phyloP scores from a whole-genome alignment of 2,888 invertebrate species.

The Drosophila seclusa region DNA sequence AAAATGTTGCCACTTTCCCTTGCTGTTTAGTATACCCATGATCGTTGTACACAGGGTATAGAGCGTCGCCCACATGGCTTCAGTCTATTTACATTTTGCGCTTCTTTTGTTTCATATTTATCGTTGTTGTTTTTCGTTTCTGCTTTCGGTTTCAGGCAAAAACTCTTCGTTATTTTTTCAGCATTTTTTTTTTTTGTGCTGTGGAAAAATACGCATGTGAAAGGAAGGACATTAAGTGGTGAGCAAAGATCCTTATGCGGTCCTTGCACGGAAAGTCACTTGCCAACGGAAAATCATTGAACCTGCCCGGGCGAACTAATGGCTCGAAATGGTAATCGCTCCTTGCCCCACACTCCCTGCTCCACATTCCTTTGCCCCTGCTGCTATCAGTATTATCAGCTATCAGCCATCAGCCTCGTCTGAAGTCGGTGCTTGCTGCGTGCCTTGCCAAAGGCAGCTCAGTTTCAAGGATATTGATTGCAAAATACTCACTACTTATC shows the following conservation, averaged over 20 bases:
- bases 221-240: constrained; percentile 52
- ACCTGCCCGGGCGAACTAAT: constrained; percentile 42
- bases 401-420: not conserved
- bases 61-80: constrained; percentile 14
- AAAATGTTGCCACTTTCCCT: not conserved
- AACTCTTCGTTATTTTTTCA: not conserved
- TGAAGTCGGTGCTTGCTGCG: constrained; percentile 10
- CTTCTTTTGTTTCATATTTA: constrained; percentile 10
- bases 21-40: constrained; percentile 1
- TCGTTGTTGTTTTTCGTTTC: not conserved
- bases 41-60: constrained; percentile 5
- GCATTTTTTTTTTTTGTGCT: constrained; percentile 4
- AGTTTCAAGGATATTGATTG: constrained; percentile 52
- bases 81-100: constrained; percentile 40
- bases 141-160: not conserved
- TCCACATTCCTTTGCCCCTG: constrained; percentile 3
- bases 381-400: constrained; percentile 28
- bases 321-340: constrained; percentile 54
- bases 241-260: constrained; percentile 39
- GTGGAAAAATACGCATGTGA: constrained; percentile 27
- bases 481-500: constrained; percentile 44
- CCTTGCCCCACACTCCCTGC: not conserved
- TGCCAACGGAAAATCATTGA: constrained; percentile 45
- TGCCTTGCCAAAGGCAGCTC: constrained; percentile 17
- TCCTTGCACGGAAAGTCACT: constrained; percentile 44